phyloP scores from a whole-genome alignment of 53 echinoderm and acorn worm species.

The Echinarachnius parma region DNA sequence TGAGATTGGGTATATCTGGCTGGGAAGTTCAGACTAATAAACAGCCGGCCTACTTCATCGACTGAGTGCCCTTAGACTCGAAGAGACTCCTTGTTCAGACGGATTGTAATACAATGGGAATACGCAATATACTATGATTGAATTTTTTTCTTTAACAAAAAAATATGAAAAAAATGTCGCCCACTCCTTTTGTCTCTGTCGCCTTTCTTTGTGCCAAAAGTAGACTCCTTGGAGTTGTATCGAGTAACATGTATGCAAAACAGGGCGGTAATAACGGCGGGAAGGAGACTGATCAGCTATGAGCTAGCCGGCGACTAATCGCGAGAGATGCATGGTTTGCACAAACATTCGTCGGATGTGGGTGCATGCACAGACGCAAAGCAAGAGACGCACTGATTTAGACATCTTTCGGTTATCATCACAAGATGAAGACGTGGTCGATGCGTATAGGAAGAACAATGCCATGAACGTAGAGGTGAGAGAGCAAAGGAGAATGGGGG shows the following conservation, averaged over 20 bases:
- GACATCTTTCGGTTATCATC: constrained; percentile 54
- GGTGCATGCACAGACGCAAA: too few relatives aligned
- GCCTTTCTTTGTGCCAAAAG: constrained; percentile 21
- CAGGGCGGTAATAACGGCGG: constrained; percentile 45
- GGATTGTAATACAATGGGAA: too few relatives aligned
- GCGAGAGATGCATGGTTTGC: constrained; percentile 39
- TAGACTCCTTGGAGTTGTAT: constrained; percentile 33
- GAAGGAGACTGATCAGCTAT: too few relatives aligned
- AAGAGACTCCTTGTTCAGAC: too few relatives aligned
- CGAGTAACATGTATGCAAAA: constrained; percentile 42
- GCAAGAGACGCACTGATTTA: constrained; percentile 46
- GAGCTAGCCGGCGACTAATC: constrained; percentile 40
- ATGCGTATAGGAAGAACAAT: constrained; percentile 1
- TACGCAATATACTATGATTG: too few relatives aligned
- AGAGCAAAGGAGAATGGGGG: constrained; percentile 1
- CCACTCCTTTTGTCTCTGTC: constrained; percentile 54
- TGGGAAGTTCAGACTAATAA: constrained; percentile 43
- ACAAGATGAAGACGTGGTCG: constrained; percentile 38
- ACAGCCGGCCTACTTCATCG: constrained; percentile 42
- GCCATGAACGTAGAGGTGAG: too few relatives aligned
- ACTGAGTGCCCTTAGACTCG: too few relatives aligned
- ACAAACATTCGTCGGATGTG: constrained; percentile 29
- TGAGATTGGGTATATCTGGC: too few relatives aligned
- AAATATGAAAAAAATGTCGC: too few relatives aligned
- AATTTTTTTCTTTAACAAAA: too few relatives aligned